phyloP scores from a whole-genome alignment of 2,888 invertebrate species.

The Napeogenes sylphis region DNA sequence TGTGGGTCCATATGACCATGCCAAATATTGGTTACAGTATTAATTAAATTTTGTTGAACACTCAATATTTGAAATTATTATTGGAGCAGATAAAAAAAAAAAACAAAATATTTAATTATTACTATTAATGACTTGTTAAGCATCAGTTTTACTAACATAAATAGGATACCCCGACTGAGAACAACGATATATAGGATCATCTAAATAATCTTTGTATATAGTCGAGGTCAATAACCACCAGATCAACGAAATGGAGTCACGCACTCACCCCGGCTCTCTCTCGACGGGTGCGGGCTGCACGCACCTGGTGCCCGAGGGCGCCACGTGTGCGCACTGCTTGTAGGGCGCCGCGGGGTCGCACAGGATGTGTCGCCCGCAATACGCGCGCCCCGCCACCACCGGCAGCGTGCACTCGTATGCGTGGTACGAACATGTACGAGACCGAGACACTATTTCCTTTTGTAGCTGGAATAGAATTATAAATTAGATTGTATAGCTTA shows the following conservation, averaged over 20 bases:
- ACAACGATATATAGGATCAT: neutral
- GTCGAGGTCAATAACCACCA: neutral
- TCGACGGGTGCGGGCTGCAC: constrained; percentile 82
- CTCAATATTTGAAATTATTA: too few relatives aligned
- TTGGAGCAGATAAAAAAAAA: too few relatives aligned
- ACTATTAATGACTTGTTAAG: too few relatives aligned
- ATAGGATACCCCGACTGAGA: too few relatives aligned
- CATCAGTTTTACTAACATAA: too few relatives aligned
- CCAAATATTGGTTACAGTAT: too few relatives aligned
- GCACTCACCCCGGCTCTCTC: constrained; percentile 52
- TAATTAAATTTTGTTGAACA: too few relatives aligned
- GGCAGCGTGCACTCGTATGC: constrained; percentile 82
- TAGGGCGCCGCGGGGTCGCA: constrained; percentile 90
- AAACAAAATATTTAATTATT: too few relatives aligned
- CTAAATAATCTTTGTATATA: neutral
- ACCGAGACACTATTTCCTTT: constrained; percentile 79
- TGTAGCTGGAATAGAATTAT: constrained; percentile 67
- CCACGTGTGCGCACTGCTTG: constrained; percentile 85
- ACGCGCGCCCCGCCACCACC: constrained; percentile 84
- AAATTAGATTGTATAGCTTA: neutral
- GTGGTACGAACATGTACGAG: constrained; percentile 79
- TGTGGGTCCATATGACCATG: too few relatives aligned
- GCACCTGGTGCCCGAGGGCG: constrained; percentile 84
- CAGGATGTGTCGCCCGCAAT: constrained; percentile 89
- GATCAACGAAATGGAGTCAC: neutral